Base-by-base conservation (phyloP, 2,797 vertebrate genomes). In the Eleutherodactylus coqui region DNA sequence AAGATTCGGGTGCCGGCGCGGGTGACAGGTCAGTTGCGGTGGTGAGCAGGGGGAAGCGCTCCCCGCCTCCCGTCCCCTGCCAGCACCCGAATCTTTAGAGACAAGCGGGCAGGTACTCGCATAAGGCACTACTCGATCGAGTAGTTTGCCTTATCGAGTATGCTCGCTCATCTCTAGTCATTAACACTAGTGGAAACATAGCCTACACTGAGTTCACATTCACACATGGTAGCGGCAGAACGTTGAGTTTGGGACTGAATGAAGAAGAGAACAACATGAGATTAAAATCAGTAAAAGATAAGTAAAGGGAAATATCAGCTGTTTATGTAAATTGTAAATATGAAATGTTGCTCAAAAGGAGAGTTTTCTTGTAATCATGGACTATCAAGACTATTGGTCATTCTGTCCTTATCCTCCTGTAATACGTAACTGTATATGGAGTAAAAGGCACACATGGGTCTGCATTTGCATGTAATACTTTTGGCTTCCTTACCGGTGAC, bases 391-490 rank as follows among this genome's bases (percentile, higher is more conserved):
- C 38, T 16, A 43, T 73, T 73, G 16, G 38, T 73, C 70, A 70
- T 45, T 45, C 24, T 43, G 24, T 43, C 36, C 34, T 27, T 45
- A 41, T 73, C 70, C 16, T 45, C 41, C 41, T 73, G n/a, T 43
- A 73, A 16, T 27, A 45, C 5, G n/a, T 45, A 27, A 27, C 11
- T 27, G 70, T 5, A 73, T 73, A 43, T 45, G 45, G 38, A 27
- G 41, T 41, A 45, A 43, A 45, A 45, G 70, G n/a, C 41, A 45
- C n/a, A 38, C 36, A 70, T n/a, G 43, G 1, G 21, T 67, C 19
- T 34, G 45, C 60, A 38, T 83, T 83, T 75, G 51, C 82, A 72
- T 84, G n/a, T 64, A n/a, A 49, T 34, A 27, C 2, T 36, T 76
- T 64, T 84, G 73, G 73, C 72, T 64, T 27, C 41, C 24, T 11